Evolutionary conservation across 2,797 vertebrate species (phyloP).

Genomic region (Discoglossus pictus): DNA sequence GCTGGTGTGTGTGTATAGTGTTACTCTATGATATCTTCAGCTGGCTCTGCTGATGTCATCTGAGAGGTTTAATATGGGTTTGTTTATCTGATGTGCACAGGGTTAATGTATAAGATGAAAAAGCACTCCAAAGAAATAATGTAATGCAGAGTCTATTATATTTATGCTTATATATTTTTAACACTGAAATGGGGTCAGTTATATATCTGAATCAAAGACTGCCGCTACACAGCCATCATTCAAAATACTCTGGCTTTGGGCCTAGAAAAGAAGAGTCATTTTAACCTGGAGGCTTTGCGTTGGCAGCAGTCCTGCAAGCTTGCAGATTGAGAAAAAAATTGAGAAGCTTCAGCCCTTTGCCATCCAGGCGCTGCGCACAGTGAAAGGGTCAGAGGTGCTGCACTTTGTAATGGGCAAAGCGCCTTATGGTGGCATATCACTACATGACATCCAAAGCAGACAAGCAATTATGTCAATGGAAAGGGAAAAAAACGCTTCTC

Average conservation of each 20-base stretch:
- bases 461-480: neutral
- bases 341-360: constrained; percentile 15
- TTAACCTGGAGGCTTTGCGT: constrained; percentile 35
- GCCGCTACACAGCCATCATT: constrained; percentile 35
- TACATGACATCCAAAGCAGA: constrained; percentile 9
- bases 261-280: constrained; percentile 44
- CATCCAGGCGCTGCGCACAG: neutral
- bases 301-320: constrained; percentile 27
- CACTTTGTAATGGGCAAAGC: neutral
- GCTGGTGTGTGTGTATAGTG: no score
- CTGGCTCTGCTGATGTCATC: no score
- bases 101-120: no score
- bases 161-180: neutral
- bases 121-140: neutral
- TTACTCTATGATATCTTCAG: no score
- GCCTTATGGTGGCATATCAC: constrained; percentile 15
- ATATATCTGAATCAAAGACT: constrained; percentile 16
- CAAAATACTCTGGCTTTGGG: constrained; percentile 36
- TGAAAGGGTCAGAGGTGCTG: constrained; percentile 20
- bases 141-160: constrained; percentile 5
- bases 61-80: no score
- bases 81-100: no score
- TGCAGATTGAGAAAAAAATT: constrained; percentile 19
- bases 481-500: neutral
- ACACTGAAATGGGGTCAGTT: constrained; percentile 2